A percentile compares a stretch with the other conserved stretches of the same genome.
Conservation (phyloP, 2,888 invertebrate species). For the Zootermopsis nevadensis region DNA sequence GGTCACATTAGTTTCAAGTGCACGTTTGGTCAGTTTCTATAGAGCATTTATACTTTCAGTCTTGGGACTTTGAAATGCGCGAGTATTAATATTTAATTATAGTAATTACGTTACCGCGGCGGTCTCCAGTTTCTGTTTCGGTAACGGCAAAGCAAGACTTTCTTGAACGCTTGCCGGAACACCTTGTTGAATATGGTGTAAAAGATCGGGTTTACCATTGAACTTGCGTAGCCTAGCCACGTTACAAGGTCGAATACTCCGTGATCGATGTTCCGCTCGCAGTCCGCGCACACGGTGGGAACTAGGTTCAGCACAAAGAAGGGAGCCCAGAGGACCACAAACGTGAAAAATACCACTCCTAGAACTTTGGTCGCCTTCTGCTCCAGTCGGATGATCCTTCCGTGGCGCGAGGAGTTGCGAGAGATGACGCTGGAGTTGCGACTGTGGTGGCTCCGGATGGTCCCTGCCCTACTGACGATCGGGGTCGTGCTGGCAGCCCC, state of each 20-base stretch:
- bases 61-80: not conserved
- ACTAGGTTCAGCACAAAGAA: constrained; percentile 92
- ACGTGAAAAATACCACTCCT: constrained; percentile 94
- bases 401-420: constrained; percentile 83
- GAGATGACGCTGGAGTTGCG: constrained; percentile 82
- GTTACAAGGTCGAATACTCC: constrained; percentile 89
- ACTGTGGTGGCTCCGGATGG: constrained; percentile 77
- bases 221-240: constrained; percentile 94
- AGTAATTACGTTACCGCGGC: constrained; percentile 44
- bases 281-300: constrained; percentile 84
- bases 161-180: constrained; percentile 90
- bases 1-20: no score
- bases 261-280: constrained; percentile 78
- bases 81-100: not conserved
- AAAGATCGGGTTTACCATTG: constrained; percentile 95
- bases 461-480: constrained; percentile 62
- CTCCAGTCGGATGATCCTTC: constrained; percentile 86
- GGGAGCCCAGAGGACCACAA: constrained; percentile 95
- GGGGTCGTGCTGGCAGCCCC: constrained; percentile 38
- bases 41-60: not conserved
- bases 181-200: constrained; percentile 96
- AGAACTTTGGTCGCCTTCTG: constrained; percentile 97
- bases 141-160: constrained; percentile 83
- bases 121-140: constrained; percentile 50
- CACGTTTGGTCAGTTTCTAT: no score